A percentile compares a stretch with the other conserved stretches of the same genome.
Evolutionary conservation across 2,888 invertebrate species (phyloP).

Genomic region (Xestobium rufovillosum): DNA sequence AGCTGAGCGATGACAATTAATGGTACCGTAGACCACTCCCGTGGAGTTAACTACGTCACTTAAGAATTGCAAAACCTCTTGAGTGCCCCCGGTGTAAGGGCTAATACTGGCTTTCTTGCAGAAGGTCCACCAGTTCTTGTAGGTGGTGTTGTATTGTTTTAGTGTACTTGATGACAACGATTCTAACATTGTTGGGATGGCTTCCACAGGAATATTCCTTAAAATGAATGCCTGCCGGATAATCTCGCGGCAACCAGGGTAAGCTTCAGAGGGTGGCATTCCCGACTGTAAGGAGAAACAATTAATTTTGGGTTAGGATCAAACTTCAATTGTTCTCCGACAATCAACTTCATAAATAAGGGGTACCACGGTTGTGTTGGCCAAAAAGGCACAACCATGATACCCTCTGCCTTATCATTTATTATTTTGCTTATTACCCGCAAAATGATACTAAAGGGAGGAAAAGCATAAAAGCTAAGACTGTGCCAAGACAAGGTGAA

Average conservation of each 20-base stretch:
- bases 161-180: slow-evolving; percentile 8
- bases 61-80: slow-evolving; percentile 11
- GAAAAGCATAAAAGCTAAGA: slow-evolving; percentile 20
- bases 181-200: slow-evolving; percentile 8
- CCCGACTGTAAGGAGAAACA: slow-evolving; percentile 14
- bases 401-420: too few species aligned
- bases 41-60: slow-evolving; percentile 8
- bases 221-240: slow-evolving; percentile 10
- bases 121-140: slow-evolving; percentile 11
- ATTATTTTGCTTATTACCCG: slow-evolving; percentile 17
- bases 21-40: slow-evolving; percentile 6
- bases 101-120: slow-evolving; percentile 6
- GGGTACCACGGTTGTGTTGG: slow-evolving; percentile 23
- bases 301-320: slow-evolving; percentile 15
- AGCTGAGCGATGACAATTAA: slow-evolving; percentile 15
- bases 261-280: slow-evolving; percentile 15
- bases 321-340: slow-evolving; percentile 12
- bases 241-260: slow-evolving; percentile 17
- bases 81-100: neutral
- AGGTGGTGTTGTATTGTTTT: slow-evolving; percentile 12
- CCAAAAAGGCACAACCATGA: slow-evolving; percentile 22
- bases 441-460: slow-evolving; percentile 15
- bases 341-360: slow-evolving; percentile 13
- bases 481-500: slow-evolving; percentile 16
- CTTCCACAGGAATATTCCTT: slow-evolving; percentile 9